These are phyloP conservation scores for Tupiocoris notatus DNA, from an alignment of 2,888 invertebrate genomes.

Conservation along the genomic window DNA sequence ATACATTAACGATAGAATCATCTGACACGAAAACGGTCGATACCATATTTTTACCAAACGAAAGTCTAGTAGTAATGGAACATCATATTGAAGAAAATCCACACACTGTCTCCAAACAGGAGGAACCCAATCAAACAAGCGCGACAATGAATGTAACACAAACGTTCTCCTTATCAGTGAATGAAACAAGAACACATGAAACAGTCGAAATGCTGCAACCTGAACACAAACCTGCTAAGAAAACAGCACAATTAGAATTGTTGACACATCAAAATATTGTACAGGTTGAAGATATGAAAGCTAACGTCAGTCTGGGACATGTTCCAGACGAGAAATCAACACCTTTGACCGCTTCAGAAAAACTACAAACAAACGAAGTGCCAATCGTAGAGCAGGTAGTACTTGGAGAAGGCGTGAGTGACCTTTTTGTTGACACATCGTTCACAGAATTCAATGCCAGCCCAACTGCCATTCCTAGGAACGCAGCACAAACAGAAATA, in stretches of 20 bases:
- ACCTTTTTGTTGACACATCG: slow-evolving; percentile 43
- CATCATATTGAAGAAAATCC: slow-evolving; percentile 64
- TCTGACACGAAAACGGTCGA: slow-evolving; percentile 60
- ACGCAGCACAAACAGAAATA: slow-evolving; percentile 44
- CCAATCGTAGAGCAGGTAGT: slow-evolving; percentile 43
- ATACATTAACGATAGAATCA: slow-evolving; percentile 47
- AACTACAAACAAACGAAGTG: slow-evolving; percentile 39
- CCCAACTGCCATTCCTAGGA: slow-evolving; percentile 41
- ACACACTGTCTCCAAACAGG: slow-evolving; percentile 54
- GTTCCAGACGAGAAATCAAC: slow-evolving; percentile 37
- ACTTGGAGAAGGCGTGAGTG: slow-evolving; percentile 40
- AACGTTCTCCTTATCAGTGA: slow-evolving; percentile 42
- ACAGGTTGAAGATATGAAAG: slow-evolving; percentile 39
- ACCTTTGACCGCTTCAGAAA: slow-evolving; percentile 38
- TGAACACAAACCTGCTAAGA: slow-evolving; percentile 38
- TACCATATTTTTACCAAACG: slow-evolving; percentile 62
- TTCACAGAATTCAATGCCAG: slow-evolving; percentile 44
- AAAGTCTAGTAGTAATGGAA: slow-evolving; percentile 62
- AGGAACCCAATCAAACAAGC: slow-evolving; percentile 28
- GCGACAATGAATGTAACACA: slow-evolving; percentile 44
- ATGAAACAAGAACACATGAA: slow-evolving; percentile 47
- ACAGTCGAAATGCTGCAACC: slow-evolving; percentile 35
- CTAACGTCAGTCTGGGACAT: slow-evolving; percentile 38
- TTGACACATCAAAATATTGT: slow-evolving; percentile 42
- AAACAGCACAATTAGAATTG: slow-evolving; percentile 43